Conservation (phyloP, 2,888 invertebrate genomes). For the Epirrhoe tristata region DNA sequence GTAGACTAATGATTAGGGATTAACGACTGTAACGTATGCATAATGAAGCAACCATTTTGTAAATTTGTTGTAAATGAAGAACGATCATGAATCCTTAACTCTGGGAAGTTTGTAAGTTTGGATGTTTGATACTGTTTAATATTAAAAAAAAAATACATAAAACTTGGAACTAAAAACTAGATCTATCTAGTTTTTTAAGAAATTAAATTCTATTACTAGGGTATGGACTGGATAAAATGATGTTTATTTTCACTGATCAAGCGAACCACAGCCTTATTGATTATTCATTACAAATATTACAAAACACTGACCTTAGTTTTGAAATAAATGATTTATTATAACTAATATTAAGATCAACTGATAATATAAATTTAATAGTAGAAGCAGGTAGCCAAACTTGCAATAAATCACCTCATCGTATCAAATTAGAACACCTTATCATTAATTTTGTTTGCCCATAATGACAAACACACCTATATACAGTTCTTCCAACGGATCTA, state of each 20-base stretch:
- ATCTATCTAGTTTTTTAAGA: too few relatives aligned
- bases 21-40: background rate
- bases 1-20: constrained; percentile 31
- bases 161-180: too few relatives aligned
- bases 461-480: constrained; percentile 18
- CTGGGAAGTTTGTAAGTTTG: too few relatives aligned
- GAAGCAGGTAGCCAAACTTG: constrained; percentile 18
- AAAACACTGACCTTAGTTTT: background rate
- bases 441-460: constrained; percentile 30
- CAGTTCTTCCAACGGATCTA: too few relatives aligned
- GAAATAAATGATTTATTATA: background rate
- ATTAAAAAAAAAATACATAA: too few relatives aligned
- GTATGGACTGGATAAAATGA: too few relatives aligned
- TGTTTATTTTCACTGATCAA: too few relatives aligned
- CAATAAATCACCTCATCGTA: constrained; percentile 20
- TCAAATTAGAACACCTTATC: constrained; percentile 34
- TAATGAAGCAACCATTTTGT: too few relatives aligned
- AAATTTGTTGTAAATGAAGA: too few relatives aligned
- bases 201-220: too few relatives aligned
- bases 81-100: too few relatives aligned
- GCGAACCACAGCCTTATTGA: background rate
- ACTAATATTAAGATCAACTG: background rate
- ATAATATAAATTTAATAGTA: constrained; percentile 7
- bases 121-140: too few relatives aligned
- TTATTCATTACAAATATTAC: background rate